Evolutionary conservation across 2,888 invertebrate genomes (phyloP), one percentile per base, ranked within the genome.

Genomic region (Emesis furor): DNA sequence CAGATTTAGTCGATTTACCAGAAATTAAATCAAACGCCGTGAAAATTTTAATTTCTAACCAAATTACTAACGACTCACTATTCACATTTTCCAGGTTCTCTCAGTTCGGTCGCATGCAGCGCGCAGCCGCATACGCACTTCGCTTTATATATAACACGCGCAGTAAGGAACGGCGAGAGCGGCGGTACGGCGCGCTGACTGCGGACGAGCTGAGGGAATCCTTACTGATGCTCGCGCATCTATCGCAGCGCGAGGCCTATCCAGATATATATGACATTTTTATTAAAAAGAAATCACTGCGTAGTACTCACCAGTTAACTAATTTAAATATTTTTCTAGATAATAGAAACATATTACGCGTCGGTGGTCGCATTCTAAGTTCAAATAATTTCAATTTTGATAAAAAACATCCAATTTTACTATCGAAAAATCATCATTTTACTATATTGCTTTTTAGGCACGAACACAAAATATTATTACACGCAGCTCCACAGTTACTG

Each of bases 1-100:
- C 42, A 42, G 10, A 42, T 12, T 12, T 12, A 12, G 42, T 42
- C 10, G 42, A 42, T 10, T 42, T 42, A 42, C 42, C 42, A 2
- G 42, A 42, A 42, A 42, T 42, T 42, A 42, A 42, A 42, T 10
- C 42, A 42, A 42, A 42, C 12, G 42, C 42, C 42, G 10, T 42
- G 12, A 42, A 12, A 0, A 3, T 42, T 12, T 12, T 12, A 12
- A 3, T 42, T 42, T 42, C 42, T 10, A 42, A 42, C 12, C 12
- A 42, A 17, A 73, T 55, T 39, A 62, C n/a, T 42, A 69, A 72
- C 76, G 35, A 72, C 7, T 32, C 24, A 14, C 30, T 76, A 67
- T 73, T 82, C 14, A 17, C 74, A n/a, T 84, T 84, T 71, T 51
- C 78, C 30, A 73, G 78, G 42, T 81, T 79, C 55, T 84, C 81